These are phyloP conservation scores for Cygnus buccinator DNA, from an alignment of 2,113 vertebrate genomes.

Conservation along the genomic window DNA sequence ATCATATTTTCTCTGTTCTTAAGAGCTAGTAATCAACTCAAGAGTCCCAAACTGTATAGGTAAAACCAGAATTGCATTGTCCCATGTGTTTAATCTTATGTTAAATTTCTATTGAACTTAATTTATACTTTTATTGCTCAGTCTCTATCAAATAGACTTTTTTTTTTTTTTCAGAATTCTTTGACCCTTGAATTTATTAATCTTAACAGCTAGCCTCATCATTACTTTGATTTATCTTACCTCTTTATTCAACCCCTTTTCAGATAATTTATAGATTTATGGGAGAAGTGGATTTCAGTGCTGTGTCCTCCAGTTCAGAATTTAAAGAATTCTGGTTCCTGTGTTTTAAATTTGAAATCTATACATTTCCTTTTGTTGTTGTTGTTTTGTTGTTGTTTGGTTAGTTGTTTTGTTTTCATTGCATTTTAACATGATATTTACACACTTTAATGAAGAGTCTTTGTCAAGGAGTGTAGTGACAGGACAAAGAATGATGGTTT, in stretches of 20 bases:
- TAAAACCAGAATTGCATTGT: neutral
- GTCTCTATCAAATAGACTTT: neutral
- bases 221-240: neutral
- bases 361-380: neutral
- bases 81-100: neutral
- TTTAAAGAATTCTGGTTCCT: neutral
- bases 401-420: neutral
- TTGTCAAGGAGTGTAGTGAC: too few species aligned
- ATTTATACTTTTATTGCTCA: neutral
- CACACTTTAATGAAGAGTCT: neutral
- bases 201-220: neutral
- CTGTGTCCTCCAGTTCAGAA: neutral
- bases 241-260: neutral
- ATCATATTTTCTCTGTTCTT: neutral
- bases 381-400: too few species aligned
- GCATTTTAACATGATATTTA: neutral
- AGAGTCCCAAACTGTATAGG: neutral
- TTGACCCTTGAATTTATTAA: neutral
- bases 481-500: too few species aligned
- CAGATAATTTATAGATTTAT: neutral
- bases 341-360: neutral
- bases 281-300: neutral
- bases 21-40: neutral
- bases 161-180: neutral
- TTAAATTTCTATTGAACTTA: neutral